These are phyloP conservation scores for Oedothorax gibbosus DNA, from an alignment of 1,140 invertebrate genomes.

Conservation along the genomic window DNA sequence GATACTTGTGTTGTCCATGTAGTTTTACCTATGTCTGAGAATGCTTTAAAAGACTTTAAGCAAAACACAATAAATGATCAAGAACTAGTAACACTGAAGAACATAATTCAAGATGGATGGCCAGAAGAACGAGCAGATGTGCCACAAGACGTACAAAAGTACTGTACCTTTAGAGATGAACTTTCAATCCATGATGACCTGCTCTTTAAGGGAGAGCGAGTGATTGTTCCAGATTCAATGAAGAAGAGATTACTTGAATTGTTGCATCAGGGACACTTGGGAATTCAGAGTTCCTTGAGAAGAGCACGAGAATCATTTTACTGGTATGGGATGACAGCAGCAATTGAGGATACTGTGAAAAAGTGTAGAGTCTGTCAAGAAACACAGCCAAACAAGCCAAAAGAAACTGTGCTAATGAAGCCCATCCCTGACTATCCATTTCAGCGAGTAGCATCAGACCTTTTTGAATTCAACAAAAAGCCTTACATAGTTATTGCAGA, in stretches of 20 bases:
- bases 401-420: background rate
- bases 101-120: background rate
- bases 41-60: background rate
- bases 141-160: background rate
- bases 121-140: background rate
- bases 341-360: background rate
- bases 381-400: background rate
- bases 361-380: conserved; percentile 6
- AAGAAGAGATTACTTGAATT: background rate
- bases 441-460: conserved; percentile 20
- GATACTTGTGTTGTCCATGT: background rate
- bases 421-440: conserved; percentile 10
- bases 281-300: background rate
- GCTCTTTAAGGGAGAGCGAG: conserved; percentile 14
- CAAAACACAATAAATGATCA: no score
- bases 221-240: conserved; percentile 8
- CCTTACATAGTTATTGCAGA: background rate
- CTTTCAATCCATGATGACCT: background rate
- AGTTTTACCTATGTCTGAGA: background rate
- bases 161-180: conserved; percentile 23
- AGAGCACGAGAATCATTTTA: conserved; percentile 7
- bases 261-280: background rate
- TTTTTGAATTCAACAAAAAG: conserved; percentile 5
- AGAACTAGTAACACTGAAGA: background rate
- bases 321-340: conserved; percentile 12